A percentile compares a stretch with the other conserved stretches of the same genome.
Conservation (phyloP, 1,140 invertebrate genomes). For the Prorops nasuta region DNA sequence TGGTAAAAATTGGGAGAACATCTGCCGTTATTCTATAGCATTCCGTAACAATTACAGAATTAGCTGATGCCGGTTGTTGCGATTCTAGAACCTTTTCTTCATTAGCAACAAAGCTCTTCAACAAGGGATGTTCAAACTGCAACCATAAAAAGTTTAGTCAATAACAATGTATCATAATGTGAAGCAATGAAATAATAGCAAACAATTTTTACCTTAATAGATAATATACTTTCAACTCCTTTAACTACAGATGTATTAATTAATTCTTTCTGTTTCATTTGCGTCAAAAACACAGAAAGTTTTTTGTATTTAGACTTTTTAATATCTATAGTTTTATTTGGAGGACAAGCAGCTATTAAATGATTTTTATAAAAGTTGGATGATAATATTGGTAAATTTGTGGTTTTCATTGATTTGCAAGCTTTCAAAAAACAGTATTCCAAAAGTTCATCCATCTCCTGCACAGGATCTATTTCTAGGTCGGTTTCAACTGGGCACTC, state of each 20-base stretch:
- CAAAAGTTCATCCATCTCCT: constrained; percentile 73
- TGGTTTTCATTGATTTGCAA: constrained; percentile 66
- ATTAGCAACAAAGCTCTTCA: constrained; percentile 35
- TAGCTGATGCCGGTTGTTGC: constrained; percentile 35
- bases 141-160: constrained; percentile 66
- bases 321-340: constrained; percentile 69
- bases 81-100: constrained; percentile 33
- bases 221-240: constrained; percentile 58
- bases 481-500: not conserved
- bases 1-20: constrained; percentile 65
- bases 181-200: not conserved
- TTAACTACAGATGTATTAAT: constrained; percentile 61
- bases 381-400: constrained; percentile 68
- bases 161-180: constrained; percentile 59
- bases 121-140: constrained; percentile 43
- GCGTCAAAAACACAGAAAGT: constrained; percentile 74
- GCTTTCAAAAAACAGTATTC: constrained; percentile 78
- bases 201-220: constrained; percentile 57
- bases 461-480: constrained; percentile 40
- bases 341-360: constrained; percentile 72
- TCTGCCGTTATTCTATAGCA: constrained; percentile 69
- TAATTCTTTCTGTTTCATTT: constrained; percentile 58
- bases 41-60: constrained; percentile 61
- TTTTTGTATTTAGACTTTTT: constrained; percentile 91
- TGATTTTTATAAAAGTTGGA: constrained; percentile 80